Evolutionary conservation across 2,113 vertebrate species (phyloP).

Genomic region (Sturnira hondurensis): DNA sequence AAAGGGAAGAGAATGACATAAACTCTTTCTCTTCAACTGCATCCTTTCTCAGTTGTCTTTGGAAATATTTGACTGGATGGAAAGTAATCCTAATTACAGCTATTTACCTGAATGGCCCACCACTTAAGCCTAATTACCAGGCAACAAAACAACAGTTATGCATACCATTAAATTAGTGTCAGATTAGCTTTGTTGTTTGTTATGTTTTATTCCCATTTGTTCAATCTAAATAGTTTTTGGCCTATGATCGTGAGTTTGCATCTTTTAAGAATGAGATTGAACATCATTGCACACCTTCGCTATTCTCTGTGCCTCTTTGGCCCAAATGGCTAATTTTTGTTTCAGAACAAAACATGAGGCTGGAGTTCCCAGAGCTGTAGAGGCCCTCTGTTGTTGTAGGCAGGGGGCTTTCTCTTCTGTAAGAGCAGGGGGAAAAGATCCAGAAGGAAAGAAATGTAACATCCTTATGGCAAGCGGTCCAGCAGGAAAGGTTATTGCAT

Average conservation of each 20-base stretch:
- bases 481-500: background rate
- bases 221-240: background rate
- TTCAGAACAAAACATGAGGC: background rate
- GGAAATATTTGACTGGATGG: slow-evolving; percentile 9
- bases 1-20: background rate
- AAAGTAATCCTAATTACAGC: slow-evolving; percentile 46
- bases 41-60: background rate
- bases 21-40: background rate
- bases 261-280: background rate
- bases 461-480: background rate
- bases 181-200: background rate
- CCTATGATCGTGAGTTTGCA: background rate
- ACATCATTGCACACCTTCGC: no score
- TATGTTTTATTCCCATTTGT: background rate
- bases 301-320: background rate
- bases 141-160: slow-evolving; percentile 14
- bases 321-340: background rate
- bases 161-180: slow-evolving; percentile 30
- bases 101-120: slow-evolving; percentile 37
- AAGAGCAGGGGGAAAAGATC: background rate
- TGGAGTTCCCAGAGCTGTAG: background rate
- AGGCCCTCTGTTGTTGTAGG: background rate
- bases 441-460: background rate
- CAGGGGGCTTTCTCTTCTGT: background rate
- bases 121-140: background rate